phyloP scores from a whole-genome alignment of 2,113 vertebrate genomes.

The Halichoeres trimaculatus region DNA sequence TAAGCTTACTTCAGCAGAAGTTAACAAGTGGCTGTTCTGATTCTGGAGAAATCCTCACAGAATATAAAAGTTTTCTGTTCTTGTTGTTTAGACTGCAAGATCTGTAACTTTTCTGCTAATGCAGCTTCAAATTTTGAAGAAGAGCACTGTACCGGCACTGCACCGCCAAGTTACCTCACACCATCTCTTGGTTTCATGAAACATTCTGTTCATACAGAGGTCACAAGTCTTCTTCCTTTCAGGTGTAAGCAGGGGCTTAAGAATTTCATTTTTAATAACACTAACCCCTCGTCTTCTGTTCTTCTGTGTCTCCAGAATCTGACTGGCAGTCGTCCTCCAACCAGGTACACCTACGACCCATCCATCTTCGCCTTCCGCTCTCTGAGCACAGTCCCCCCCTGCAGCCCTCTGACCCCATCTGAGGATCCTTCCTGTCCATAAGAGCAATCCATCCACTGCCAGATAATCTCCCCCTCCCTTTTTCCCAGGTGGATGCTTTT shows the following conservation, averaged over 20 bases:
- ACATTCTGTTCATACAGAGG: too few species aligned
- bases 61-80: too few species aligned
- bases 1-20: too few species aligned
- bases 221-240: too few species aligned
- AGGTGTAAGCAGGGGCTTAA: background rate
- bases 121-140: too few species aligned
- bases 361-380: slow-evolving; percentile 92
- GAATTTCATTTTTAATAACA: background rate
- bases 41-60: too few species aligned
- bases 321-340: slow-evolving; percentile 78
- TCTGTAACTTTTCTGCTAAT: too few species aligned
- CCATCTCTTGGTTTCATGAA: too few species aligned
- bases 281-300: slow-evolving; percentile 19
- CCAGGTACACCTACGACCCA: slow-evolving; percentile 89
- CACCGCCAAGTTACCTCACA: too few species aligned
- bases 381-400: slow-evolving; percentile 88
- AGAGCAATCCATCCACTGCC: slow-evolving; percentile 53
- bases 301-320: slow-evolving; percentile 81
- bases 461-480: slow-evolving; percentile 53
- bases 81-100: too few species aligned
- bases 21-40: too few species aligned
- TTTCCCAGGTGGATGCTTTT: slow-evolving; percentile 52
- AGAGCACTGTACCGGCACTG: too few species aligned
- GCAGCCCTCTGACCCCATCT: slow-evolving; percentile 85
- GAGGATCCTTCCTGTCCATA: slow-evolving; percentile 90